Evolutionary conservation across 2,888 invertebrate genomes (phyloP), one percentile per base, ranked within the genome.

Genomic region (Papilio demoleus): DNA sequence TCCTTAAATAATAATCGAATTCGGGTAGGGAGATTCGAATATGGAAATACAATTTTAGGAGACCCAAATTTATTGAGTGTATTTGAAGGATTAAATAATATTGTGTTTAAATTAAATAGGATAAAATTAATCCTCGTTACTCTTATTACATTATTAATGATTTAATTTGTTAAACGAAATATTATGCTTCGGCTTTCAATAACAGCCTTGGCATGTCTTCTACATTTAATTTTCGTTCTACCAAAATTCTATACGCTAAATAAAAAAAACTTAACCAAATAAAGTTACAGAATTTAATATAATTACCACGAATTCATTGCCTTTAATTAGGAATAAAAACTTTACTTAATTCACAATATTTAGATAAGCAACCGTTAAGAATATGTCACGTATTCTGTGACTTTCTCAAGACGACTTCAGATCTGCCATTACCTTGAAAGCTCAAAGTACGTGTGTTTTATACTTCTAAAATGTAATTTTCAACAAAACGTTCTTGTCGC

Each of bases 371-470:
- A 12, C 14, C 12, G 14, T 24, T 50, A 50, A 4, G 9, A 19
- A 45, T 22, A 50, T 6, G 24, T 50, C 42, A 50, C 24, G 50
- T 50, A 8, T 50, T 12, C 19, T 14, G 47, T 47, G 22, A 47
- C 22, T 47, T 47, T 24, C 24, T 24, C 24, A 50, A 50, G 4
- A 40, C 14, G 60, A 1, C 27, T 27, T 40, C 17, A 9, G 45
- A 62, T 31, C 61, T 42, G 31, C 45, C 45, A 45, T 62, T 62
- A 62, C 45, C 31, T 62, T 45, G 45, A 62, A 45, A 45, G 61
- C 17, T 62, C 3, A 24, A 24, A n/a, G 34, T 31, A 62, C 17
- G 45, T 62, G 61, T 14, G 31, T 12, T 5, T 56, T 11, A 31
- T 34, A 56, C 31, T 34, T 31, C n/a, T 53, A n/a, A 53, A 31